These are phyloP conservation scores for Atethmia centrago DNA, from an alignment of 2,888 invertebrate species.

Conservation along the genomic window DNA sequence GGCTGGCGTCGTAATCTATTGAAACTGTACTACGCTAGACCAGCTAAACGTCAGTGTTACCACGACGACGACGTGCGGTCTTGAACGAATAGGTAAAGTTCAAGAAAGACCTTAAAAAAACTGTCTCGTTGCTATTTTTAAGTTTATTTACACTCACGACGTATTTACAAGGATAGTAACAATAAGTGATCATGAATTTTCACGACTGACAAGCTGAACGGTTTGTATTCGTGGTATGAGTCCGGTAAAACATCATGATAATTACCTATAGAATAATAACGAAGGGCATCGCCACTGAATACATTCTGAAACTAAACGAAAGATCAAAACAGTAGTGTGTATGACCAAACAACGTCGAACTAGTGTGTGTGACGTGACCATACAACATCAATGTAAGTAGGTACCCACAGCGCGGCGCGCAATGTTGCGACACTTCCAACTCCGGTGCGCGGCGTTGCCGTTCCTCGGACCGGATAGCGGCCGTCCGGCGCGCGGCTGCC, in stretches of 20 bases:
- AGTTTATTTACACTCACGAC: too few relatives aligned
- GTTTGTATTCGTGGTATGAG: neutral
- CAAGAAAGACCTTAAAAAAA: too few relatives aligned
- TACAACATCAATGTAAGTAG: conserved; percentile 13
- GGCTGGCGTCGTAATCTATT: neutral
- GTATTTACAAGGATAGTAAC: neutral
- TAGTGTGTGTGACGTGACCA: neutral
- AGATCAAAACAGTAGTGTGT: conserved; percentile 2
- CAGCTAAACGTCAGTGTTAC: too few relatives aligned
- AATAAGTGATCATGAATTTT: neutral
- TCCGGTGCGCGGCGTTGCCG: conserved; percentile 66
- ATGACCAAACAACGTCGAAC: too few relatives aligned
- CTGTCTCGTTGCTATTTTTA: too few relatives aligned
- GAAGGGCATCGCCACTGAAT: neutral
- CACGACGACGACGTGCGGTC: too few relatives aligned
- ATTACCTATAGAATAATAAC: neutral
- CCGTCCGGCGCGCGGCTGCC: conserved; percentile 66
- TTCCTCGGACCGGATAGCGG: conserved; percentile 68
- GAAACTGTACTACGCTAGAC: neutral
- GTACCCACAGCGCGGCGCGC: conserved; percentile 27
- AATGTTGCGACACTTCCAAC: conserved; percentile 65
- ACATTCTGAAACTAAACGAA: neutral
- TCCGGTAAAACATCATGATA: conserved; percentile 1
- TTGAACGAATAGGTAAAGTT: neutral
- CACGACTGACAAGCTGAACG: neutral